A percentile compares a stretch with the other conserved stretches of the same genome.
Conservation (phyloP, 1,140 invertebrate genomes). For the Diprion similis region DNA sequence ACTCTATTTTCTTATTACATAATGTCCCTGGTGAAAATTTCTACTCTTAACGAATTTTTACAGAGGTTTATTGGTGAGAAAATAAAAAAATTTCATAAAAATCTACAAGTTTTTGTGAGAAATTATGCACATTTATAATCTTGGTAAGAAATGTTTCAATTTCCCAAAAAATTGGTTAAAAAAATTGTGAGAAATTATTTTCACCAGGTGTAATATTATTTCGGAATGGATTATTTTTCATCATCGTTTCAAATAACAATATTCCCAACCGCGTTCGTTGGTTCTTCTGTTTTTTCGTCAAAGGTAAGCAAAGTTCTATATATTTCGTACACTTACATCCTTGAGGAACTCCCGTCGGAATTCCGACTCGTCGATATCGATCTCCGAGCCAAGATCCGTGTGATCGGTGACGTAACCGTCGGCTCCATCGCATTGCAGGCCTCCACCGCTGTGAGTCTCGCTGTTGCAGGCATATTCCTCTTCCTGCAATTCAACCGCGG, state of each 20-base stretch:
- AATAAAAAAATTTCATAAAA: too few relatives aligned
- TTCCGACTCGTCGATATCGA: constrained; percentile 75
- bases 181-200: too few relatives aligned
- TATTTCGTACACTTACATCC: constrained; percentile 68
- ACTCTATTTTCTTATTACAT: too few relatives aligned
- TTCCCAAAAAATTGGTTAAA: too few relatives aligned
- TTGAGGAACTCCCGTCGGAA: constrained; percentile 76
- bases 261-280: not conserved
- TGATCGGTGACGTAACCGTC: constrained; percentile 78
- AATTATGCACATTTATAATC: too few relatives aligned
- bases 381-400: constrained; percentile 76
- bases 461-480: constrained; percentile 53
- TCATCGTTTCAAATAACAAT: not conserved
- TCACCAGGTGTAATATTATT: too few relatives aligned
- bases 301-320: constrained; percentile 14
- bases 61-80: too few relatives aligned
- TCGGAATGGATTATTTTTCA: not conserved
- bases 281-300: not conserved
- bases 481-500: constrained; percentile 45
- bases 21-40: too few relatives aligned
- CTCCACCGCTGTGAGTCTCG: constrained; percentile 53
- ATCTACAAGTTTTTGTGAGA: too few relatives aligned
- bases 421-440: constrained; percentile 50
- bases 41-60: too few relatives aligned
- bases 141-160: too few relatives aligned